Evolutionary conservation across 2,888 invertebrate genomes (phyloP).

Genomic region (Drosophila austrosaltans): DNA sequence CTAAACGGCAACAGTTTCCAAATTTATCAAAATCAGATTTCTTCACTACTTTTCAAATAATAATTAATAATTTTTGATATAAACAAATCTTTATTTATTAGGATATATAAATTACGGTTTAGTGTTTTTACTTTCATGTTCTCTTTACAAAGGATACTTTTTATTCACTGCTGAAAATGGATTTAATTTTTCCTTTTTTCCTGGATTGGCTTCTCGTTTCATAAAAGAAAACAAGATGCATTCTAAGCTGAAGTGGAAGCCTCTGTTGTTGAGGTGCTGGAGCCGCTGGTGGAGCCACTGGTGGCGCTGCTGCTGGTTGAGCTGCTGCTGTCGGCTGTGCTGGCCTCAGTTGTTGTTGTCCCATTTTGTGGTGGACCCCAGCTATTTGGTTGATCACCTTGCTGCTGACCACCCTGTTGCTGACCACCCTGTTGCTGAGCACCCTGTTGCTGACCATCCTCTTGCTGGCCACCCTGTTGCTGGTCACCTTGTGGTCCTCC

Average conservation of each 20-base stretch:
- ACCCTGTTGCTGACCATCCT: no score
- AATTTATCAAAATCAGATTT: no score
- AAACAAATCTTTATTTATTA: neutral
- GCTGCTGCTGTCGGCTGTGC: slow-evolving; percentile 1
- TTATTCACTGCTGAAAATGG: slow-evolving; percentile 39
- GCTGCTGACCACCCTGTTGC: neutral
- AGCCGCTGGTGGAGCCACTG: neutral
- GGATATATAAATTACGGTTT: neutral
- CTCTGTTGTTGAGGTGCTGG: slow-evolving; percentile 13
- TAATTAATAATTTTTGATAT: no score
- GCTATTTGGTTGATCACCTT: slow-evolving; percentile 6
- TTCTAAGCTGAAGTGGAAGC: slow-evolving; percentile 15
- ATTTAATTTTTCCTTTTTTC: slow-evolving; percentile 14
- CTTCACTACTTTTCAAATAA: no score
- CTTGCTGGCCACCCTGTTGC: no score
- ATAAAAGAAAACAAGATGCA: slow-evolving; percentile 10
- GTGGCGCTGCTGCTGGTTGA: slow-evolving; percentile 3
- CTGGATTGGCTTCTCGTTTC: slow-evolving; percentile 14
- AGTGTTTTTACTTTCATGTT: neutral
- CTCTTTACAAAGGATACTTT: slow-evolving; percentile 27
- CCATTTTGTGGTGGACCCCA: no score
- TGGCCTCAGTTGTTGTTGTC: slow-evolving; percentile 26
- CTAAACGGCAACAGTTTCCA: neutral
- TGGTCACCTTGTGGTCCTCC: neutral
- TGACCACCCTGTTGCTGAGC: no score